Percentiles rank a stretch among this genome's conserved stretches.
phyloP scores from a whole-genome alignment of 2,888 invertebrate genomes.

The Nomada lathburiana region DNA sequence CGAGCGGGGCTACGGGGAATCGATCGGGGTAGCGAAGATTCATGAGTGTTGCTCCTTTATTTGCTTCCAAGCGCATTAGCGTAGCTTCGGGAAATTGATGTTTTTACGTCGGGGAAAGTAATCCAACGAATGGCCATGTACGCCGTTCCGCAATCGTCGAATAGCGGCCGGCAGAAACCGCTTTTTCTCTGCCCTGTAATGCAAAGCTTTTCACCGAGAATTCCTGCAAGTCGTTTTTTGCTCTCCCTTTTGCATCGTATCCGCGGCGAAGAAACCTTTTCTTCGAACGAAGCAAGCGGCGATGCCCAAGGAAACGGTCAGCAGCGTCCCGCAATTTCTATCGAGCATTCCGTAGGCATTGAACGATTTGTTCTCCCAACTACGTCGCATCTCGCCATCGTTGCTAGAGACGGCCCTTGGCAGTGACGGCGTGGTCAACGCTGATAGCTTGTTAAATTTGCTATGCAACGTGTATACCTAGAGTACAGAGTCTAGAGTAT shows the following conservation, averaged over 20 bases:
- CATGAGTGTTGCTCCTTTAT: slow-evolving; percentile 49
- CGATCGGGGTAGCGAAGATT: slow-evolving; percentile 43
- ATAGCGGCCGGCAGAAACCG: slow-evolving; percentile 43
- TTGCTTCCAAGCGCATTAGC: slow-evolving; percentile 50
- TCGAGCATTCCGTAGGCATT: slow-evolving; percentile 1
- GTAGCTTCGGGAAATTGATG: slow-evolving; percentile 58
- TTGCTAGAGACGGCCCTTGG: too few species aligned
- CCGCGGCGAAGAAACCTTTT: slow-evolving; percentile 45
- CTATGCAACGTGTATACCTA: too few species aligned
- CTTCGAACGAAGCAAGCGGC: slow-evolving; percentile 54
- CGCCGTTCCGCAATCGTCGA: slow-evolving; percentile 40
- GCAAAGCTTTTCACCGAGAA: slow-evolving; percentile 55
- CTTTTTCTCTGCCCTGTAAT: slow-evolving; percentile 55
- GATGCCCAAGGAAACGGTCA: slow-evolving; percentile 19
- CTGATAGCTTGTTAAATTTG: slow-evolving; percentile 3
- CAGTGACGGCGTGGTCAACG: neutral
- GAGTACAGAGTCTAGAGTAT: slow-evolving; percentile 11
- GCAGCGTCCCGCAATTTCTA: slow-evolving; percentile 34
- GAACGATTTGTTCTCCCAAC: slow-evolving; percentile 14
- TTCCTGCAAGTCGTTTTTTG: slow-evolving; percentile 46
- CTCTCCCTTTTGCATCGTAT: slow-evolving; percentile 31
- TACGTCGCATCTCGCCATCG: slow-evolving; percentile 10
- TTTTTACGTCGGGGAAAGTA: slow-evolving; percentile 57
- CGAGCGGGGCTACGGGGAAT: slow-evolving; percentile 27
- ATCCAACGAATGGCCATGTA: slow-evolving; percentile 57